Evolutionary conservation across 2,888 invertebrate species (phyloP), one percentile per base, ranked within the genome.

Genomic region (Sycophila texana): DNA sequence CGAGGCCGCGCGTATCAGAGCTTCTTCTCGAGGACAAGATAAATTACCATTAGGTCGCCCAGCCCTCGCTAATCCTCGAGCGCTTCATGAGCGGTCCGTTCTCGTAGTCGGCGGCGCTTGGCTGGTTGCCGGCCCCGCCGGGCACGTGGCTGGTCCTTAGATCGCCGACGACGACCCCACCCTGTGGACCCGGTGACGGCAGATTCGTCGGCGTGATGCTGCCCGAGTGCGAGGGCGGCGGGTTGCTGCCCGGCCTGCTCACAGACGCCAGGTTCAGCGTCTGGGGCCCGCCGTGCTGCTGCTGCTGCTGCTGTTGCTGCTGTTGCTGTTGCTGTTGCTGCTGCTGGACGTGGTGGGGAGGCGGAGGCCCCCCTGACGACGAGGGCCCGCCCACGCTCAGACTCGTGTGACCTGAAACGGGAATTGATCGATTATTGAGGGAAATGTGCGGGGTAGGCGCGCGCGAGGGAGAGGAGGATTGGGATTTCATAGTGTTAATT

Each of bases 41-140:
- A 26, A 55, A 53, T 14, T 16, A 84, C 83, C 88, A 91, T 96
- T 96, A 96, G 94, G 96, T 96, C 91, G 95, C 94, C 98, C 98
- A 98, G 82, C 95, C 95, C 90, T 98, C 98, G 76, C 94, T 93
- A 89, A 98, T 94, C 91, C 98, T 94, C 87, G 96, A 95, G 90
- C 97, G 94, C 92, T 98, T 98, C 91, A 95, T 92, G 85, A 93
- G 91, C 83, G 93, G 93, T 61, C 93, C 93, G 76, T 91, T 92
- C 89, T 95, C 95, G 85, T 95, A 95, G 84, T 95, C 94, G 83
- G 91, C 91, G 83, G 92, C 90, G 22, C 87, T 87, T 16, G 88
- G 88, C 16, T 82, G 83, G 18, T 83, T 86, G 47, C 92, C 94
- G 57, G 92, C 92, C 82, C 91, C 92, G 77, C 87, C 87, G 66